Base-by-base conservation (phyloP, 1,140 invertebrate species). In the Orius insidiosus region DNA sequence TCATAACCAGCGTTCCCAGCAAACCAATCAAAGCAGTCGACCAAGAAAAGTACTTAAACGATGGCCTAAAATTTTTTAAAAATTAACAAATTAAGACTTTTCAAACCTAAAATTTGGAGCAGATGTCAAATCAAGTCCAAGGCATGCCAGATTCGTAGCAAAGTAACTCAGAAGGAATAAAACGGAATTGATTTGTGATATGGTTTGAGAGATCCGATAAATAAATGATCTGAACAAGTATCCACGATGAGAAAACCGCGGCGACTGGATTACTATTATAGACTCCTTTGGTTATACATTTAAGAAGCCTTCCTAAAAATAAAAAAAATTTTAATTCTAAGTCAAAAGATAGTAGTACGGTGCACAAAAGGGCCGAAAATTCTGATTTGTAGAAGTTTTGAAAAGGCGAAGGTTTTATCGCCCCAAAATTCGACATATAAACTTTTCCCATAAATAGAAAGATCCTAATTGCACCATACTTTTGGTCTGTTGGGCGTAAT, bases 11-110 rank as follows among this genome's bases (percentile, higher is more conserved):
- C 39, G 86, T 90, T 11, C 90, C 90, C 31, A 85, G 35, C 37
- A 97, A 63, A 11, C 92, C 93, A 32, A 89, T 65, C 0, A 88
- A 69, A 9, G 87, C 86, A 0, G 92, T 96, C 58, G 89, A 74
- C 84, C 88, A 95, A 0, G 88, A 88, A 61, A 98, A 98, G 58
- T 87, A 96, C 55, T 86, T 89, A 64, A 97, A 99, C 0, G 89
- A 82, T 11, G 95, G 95, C 57, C 93, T 88, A 63, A n/a, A n/a
- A n/a, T n/a, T n/a, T n/a, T n/a, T n/a, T 42, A 69, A 68, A 24
- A 24, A 24, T 4, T 24, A 24, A 4, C 24, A 24, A n/a, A n/a
- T 24, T 24, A 24, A 24, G 24, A 24, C n/a, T n/a, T n/a, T n/a
- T n/a, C n/a, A 24, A 24, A 24, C 3, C 24, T 24, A 24, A 24